Percentiles rank a stretch among this genome's conserved stretches.
phyloP scores from a whole-genome alignment of 2,113 vertebrate species.

The Australoheros scitulus region DNA sequence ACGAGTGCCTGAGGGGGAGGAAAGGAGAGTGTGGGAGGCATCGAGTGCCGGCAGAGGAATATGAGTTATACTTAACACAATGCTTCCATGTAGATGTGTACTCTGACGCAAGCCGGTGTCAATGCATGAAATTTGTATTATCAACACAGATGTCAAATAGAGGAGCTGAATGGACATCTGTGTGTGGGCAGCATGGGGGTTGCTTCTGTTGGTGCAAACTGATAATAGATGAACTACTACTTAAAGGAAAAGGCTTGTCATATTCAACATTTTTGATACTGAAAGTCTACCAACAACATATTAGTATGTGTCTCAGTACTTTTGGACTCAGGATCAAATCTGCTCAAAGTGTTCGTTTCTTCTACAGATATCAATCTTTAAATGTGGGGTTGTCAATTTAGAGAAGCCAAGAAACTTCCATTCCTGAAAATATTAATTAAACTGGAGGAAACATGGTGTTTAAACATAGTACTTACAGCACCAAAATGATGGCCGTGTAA shows the following conservation, averaged over 20 bases:
- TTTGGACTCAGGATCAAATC: background rate
- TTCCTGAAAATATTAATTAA: background rate
- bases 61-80: slow-evolving; percentile 21
- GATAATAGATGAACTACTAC: background rate
- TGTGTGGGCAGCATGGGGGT: slow-evolving; percentile 20
- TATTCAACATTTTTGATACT: slow-evolving; percentile 4
- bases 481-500: background rate
- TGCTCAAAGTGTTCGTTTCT: background rate
- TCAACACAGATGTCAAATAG: slow-evolving; percentile 62
- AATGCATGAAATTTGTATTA: slow-evolving; percentile 47
- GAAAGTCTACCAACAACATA: background rate
- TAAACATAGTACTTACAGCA: background rate
- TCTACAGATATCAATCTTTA: background rate
- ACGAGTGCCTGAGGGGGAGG: slow-evolving; percentile 83
- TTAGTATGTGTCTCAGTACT: background rate
- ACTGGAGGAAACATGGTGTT: background rate
- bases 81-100: slow-evolving; percentile 13
- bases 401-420: background rate
- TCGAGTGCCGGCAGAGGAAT: slow-evolving; percentile 13
- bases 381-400: background rate
- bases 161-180: slow-evolving; percentile 17
- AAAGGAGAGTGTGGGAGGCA: background rate
- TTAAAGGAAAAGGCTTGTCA: background rate
- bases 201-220: background rate
- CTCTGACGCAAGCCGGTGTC: slow-evolving; percentile 45